Evolutionary conservation across 2,113 vertebrate species (phyloP), one percentile per base, ranked within the genome.

Genomic region (Lonchura striata): DNA sequence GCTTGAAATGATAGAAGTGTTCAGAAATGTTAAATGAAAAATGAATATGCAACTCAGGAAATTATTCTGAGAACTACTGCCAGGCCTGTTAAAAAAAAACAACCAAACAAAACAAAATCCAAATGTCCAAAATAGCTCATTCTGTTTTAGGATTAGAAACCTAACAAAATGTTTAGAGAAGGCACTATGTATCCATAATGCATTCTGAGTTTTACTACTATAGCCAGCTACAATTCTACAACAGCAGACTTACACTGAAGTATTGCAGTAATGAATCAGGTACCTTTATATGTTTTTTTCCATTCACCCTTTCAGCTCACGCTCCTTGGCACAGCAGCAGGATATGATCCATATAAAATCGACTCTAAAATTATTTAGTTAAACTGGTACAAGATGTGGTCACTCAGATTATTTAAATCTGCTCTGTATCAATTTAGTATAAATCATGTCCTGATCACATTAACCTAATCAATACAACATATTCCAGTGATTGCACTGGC

Each of bases 21-120:
- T 97, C 53, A 91, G 89, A 93, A 71, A 80, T 94, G 94, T 95
- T 88, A 97, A 97, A 80, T 63, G 86, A 95, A 97, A 97, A 95
- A 95, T 94, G 54, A 97, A 92, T 93, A 82, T 79, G 49, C 9
- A 24, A 61, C 80, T 97, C 86, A 79, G 89, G 92, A 96, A 94
- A 95, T 86, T 47, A 65, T 65, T 96, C 65, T 92, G 89, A 95
- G 91, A 97, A 78, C 66, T 89, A 92, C 70, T 79, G 82, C 85
- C 89, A 95, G 63, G 60, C 49, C 68, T 87, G 57, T 77, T 95
- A 74, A 15, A 83, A 44, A 65, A 52, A 79, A 59, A 78, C 74
- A 20, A 3, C 9, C 13, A 13, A 59, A 31, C 20, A 82, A 39
- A 53, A 81, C 11, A 52, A 83, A 50, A 71, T 6, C n/a, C 17